Evolutionary conservation across 2,113 vertebrate species (phyloP).

Genomic region (Pyrgilauda ruficollis): DNA sequence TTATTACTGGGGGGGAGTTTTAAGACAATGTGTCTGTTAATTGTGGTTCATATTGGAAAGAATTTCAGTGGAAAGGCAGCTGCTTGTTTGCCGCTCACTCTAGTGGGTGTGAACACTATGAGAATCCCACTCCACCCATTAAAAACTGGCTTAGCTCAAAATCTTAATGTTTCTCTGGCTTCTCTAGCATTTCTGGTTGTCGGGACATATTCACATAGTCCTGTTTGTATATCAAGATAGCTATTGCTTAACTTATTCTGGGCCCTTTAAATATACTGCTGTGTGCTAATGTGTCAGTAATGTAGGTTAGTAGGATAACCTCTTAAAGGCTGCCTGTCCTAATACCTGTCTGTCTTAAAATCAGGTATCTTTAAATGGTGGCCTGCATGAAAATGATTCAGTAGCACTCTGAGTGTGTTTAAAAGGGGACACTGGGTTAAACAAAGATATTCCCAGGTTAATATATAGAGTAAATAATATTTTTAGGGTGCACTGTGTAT

Average conservation of each 20-base stretch:
- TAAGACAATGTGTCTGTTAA: neutral
- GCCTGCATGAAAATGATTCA: neutral
- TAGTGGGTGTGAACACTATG: constrained; percentile 34
- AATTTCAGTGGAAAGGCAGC: neutral
- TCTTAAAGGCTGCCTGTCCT: neutral
- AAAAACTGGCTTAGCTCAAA: constrained; percentile 46
- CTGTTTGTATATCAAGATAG: constrained; percentile 22
- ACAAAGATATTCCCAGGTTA: neutral
- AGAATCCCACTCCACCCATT: constrained; percentile 56
- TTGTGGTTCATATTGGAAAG: neutral
- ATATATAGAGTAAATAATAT: accelerated
- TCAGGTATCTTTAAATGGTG: neutral
- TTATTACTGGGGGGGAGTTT: neutral
- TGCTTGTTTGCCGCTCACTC: constrained; percentile 6
- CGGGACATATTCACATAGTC: neutral
- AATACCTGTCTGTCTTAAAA: neutral
- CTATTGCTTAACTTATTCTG: neutral
- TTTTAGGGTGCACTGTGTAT: neutral
- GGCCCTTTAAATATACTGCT: neutral
- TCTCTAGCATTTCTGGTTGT: constrained; percentile 52
- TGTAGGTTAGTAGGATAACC: constrained; percentile 56
- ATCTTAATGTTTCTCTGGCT: constrained; percentile 45
- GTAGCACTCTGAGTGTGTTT: neutral
- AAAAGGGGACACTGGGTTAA: neutral
- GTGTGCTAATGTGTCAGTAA: neutral